phyloP scores from a whole-genome alignment of 2,888 invertebrate genomes.

The Epiblema foenella region DNA sequence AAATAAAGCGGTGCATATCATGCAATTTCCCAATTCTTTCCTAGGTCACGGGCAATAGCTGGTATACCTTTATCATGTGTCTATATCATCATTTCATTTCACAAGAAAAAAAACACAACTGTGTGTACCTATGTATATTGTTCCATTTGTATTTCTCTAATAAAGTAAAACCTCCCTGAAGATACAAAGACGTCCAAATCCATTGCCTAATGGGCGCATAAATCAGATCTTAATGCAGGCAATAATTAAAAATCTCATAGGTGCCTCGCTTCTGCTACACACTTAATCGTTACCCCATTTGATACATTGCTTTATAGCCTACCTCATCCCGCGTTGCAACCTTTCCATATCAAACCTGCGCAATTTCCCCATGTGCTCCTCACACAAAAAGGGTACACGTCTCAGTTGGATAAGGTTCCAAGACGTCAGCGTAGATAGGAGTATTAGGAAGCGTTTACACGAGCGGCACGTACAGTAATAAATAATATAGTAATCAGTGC shows the following conservation, averaged over 20 bases:
- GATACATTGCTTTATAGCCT: conserved; percentile 70
- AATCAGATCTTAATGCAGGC: conserved; percentile 72
- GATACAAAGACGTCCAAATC: conserved; percentile 31
- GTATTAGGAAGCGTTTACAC: conserved; percentile 84
- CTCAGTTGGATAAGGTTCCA: conserved; percentile 66
- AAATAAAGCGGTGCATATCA: no score
- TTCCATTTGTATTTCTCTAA: conserved; percentile 3
- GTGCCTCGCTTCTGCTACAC: conserved; percentile 69
- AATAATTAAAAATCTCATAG: conserved; percentile 80
- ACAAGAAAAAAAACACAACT: no score
- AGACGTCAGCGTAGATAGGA: conserved; percentile 68
- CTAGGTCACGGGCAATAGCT: no score
- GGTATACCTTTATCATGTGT: no score
- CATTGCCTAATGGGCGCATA: conserved; percentile 57
- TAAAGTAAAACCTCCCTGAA: conserved; percentile 10
- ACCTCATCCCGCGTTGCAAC: conserved; percentile 58
- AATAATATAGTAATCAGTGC: conserved; percentile 85
- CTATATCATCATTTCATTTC: no score
- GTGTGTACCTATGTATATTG: background rate
- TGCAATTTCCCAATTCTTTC: no score
- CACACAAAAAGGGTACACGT: conserved; percentile 8
- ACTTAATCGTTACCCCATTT: conserved; percentile 78
- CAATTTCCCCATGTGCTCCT: conserved; percentile 27
- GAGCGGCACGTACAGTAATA: conserved; percentile 83
- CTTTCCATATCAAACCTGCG: conserved; percentile 55